phyloP scores from a whole-genome alignment of 2,113 vertebrate genomes.

The Fulmarus glacialis region DNA sequence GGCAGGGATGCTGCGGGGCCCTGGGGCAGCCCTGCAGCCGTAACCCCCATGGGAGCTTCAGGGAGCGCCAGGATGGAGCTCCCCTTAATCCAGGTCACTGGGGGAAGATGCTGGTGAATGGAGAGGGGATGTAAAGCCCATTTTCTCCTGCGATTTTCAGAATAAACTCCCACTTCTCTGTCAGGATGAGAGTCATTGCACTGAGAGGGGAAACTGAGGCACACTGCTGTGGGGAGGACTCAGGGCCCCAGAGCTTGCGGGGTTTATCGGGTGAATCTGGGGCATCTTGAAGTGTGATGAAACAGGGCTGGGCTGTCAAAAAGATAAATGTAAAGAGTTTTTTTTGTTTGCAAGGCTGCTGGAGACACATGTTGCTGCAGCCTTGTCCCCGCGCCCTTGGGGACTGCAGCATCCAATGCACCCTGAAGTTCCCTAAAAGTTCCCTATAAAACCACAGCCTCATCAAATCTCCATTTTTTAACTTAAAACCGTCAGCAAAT shows the following conservation, averaged over 20 bases:
- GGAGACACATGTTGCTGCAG: background rate
- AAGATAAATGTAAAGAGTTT: background rate
- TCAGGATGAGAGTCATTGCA: background rate
- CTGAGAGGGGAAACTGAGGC: background rate
- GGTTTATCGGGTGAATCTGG: background rate
- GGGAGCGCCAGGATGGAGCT: background rate
- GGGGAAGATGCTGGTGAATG: background rate
- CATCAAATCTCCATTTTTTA: background rate
- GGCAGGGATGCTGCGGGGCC: background rate
- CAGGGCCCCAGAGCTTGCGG: fast-evolving
- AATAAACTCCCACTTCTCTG: background rate
- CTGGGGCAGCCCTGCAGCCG: fast-evolving
- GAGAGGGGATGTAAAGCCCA: background rate
- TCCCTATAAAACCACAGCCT: fast-evolving
- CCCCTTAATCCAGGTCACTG: background rate
- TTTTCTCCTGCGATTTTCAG: background rate
- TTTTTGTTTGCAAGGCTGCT: background rate
- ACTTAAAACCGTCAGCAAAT: fast-evolving
- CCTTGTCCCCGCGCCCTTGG: fast-evolving
- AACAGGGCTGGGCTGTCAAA: background rate
- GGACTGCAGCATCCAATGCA: fast-evolving
- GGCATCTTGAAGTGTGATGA: background rate
- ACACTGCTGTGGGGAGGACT: fast-evolving
- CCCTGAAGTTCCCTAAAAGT: background rate
- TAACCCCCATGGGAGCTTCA: fast-evolving